Conservation (phyloP, 2,888 invertebrate species). For the Metallyticus violacea region DNA sequence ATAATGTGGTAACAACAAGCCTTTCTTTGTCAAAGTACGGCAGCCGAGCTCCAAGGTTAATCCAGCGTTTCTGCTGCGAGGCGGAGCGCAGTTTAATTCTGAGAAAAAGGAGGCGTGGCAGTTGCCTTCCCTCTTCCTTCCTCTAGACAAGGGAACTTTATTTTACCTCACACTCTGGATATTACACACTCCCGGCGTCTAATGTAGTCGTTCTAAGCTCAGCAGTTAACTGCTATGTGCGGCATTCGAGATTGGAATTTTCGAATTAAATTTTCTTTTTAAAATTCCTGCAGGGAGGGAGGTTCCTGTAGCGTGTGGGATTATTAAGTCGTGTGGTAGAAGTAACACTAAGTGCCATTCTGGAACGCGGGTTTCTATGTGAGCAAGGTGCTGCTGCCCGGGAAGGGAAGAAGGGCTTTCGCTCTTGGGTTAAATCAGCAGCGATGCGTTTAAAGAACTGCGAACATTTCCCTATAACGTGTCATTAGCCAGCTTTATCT, state of each 20-base stretch:
- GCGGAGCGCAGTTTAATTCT: background rate
- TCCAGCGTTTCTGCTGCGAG: background rate
- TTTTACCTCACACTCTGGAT: background rate
- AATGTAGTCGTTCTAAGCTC: background rate
- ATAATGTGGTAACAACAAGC: background rate
- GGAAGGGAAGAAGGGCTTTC: too few species aligned
- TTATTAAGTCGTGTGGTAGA: background rate
- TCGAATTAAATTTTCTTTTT: conserved; percentile 3
- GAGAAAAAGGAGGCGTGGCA: background rate
- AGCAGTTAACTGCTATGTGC: background rate
- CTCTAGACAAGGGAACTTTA: background rate
- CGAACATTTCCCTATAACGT: too few species aligned
- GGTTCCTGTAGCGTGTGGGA: background rate
- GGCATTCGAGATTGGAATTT: conserved; percentile 8
- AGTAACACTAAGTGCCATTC: background rate
- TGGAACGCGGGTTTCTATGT: background rate
- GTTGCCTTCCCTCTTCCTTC: background rate
- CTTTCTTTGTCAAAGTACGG: too few species aligned
- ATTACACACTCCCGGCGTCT: background rate
- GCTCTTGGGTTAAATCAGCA: too few species aligned
- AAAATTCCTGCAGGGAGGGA: background rate
- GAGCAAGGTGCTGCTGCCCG: conserved; percentile 3
- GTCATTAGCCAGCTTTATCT: too few species aligned
- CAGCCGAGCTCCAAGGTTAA: background rate
- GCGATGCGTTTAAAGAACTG: too few species aligned